Evolutionary conservation across 2,113 vertebrate species (phyloP).

Genomic region (Rana temporaria): DNA sequence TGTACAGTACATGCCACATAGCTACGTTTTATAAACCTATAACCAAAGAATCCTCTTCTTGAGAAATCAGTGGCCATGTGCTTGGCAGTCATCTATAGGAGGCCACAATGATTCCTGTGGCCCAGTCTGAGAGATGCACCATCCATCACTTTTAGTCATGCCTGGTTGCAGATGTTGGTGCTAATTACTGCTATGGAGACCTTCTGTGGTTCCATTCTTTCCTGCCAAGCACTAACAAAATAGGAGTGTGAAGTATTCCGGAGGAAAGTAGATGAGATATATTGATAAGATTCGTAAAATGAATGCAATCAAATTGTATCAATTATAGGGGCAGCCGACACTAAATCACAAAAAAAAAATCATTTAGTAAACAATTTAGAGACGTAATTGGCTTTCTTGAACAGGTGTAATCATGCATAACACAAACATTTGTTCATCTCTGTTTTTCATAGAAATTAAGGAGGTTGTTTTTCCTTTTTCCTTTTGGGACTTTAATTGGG

Average conservation of each 20-base stretch:
- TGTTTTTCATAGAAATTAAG: conserved; percentile 41
- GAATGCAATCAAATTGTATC: conserved; percentile 33
- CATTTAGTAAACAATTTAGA: conserved; percentile 41
- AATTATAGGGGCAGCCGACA: conserved; percentile 15
- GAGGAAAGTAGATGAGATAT: conserved; percentile 33
- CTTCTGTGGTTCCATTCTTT: conserved; percentile 38
- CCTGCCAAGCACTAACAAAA: conserved; percentile 13
- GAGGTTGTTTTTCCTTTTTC: conserved; percentile 39
- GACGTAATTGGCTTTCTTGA: conserved; percentile 41
- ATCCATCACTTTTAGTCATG: conserved; percentile 56
- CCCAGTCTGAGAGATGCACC: conserved; percentile 40
- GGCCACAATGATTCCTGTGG: conserved; percentile 50
- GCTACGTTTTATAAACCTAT: no score
- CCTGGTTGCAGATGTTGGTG: conserved; percentile 48
- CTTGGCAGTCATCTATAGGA: conserved; percentile 2
- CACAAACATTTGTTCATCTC: conserved; percentile 47
- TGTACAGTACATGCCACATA: no score
- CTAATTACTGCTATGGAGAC: conserved; percentile 51
- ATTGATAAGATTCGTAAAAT: conserved; percentile 35
- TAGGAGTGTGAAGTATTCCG: conserved; percentile 26
- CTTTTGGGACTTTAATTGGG: conserved; percentile 21
- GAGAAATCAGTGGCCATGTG: conserved; percentile 34
- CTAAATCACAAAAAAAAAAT: conserved; percentile 11
- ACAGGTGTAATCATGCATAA: conserved; percentile 47
- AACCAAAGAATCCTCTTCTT: not conserved